Evolutionary conservation across 2,888 invertebrate genomes (phyloP).

Genomic region (Cryptus armator): DNA sequence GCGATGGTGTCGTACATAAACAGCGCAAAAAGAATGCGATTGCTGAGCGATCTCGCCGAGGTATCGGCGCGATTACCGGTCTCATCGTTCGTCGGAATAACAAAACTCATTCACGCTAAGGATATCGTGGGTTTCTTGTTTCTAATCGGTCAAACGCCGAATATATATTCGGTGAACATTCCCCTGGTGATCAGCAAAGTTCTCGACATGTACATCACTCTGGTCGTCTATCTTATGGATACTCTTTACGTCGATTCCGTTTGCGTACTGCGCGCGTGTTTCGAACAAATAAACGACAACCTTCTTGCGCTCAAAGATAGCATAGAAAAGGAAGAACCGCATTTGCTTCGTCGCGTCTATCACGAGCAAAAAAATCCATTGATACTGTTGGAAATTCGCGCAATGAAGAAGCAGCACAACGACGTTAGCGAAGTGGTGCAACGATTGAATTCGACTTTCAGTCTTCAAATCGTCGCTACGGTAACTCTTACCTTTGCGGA

Average conservation of each 20-base stretch:
- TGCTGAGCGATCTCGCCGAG: slow-evolving; percentile 68
- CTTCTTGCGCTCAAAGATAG: slow-evolving; percentile 69
- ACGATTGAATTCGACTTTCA: slow-evolving; percentile 73
- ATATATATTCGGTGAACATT: slow-evolving; percentile 35
- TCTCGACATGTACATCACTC: slow-evolving; percentile 64
- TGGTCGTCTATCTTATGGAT: slow-evolving; percentile 70
- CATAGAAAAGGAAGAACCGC: slow-evolving; percentile 75
- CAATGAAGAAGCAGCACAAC: slow-evolving; percentile 76
- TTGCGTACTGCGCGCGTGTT: slow-evolving; percentile 73
- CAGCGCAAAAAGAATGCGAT: slow-evolving; percentile 57
- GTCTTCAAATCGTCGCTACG: slow-evolving; percentile 73
- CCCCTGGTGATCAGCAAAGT: slow-evolving; percentile 53
- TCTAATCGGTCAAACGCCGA: slow-evolving; percentile 61
- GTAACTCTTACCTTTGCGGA: slow-evolving; percentile 76
- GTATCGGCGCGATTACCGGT: slow-evolving; percentile 70
- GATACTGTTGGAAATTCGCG: slow-evolving; percentile 74
- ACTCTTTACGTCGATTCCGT: slow-evolving; percentile 76
- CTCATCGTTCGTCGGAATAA: slow-evolving; percentile 64
- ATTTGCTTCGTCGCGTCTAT: slow-evolving; percentile 78
- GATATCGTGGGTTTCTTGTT: slow-evolving; percentile 72
- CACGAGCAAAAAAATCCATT: slow-evolving; percentile 76
- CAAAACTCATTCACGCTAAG: slow-evolving; percentile 71
- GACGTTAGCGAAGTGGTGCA: slow-evolving; percentile 74
- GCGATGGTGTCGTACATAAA: slow-evolving; percentile 62
- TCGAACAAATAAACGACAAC: slow-evolving; percentile 73